A percentile compares a stretch with the other conserved stretches of the same genome.
These are phyloP conservation scores for Polyploca ridens DNA, from an alignment of 2,888 invertebrate genomes.

Conservation along the genomic window DNA sequence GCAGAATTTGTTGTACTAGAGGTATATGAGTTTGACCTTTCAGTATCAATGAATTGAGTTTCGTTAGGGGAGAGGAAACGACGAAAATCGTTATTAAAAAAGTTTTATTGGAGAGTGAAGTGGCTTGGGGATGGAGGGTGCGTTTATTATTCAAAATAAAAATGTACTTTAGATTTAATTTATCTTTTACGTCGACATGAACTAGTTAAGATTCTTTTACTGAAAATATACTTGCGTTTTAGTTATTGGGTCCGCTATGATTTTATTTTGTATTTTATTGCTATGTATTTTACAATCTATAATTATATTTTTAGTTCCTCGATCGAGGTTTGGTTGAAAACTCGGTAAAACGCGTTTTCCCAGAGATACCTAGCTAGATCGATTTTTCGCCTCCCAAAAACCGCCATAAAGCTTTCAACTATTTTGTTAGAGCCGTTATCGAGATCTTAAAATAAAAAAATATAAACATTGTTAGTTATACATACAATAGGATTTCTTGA, in stretches of 20 bases:
- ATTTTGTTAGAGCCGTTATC: too few species aligned
- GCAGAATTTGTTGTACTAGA: slow-evolving; percentile 14
- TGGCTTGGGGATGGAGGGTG: slow-evolving; percentile 24
- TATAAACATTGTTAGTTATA: too few species aligned
- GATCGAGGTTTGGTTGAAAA: too few species aligned
- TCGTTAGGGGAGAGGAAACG: slow-evolving; percentile 28
- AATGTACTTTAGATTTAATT: slow-evolving; percentile 2
- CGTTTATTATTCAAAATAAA: slow-evolving; percentile 27
- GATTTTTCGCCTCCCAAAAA: too few species aligned
- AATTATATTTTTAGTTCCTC: too few species aligned
- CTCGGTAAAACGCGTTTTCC: too few species aligned
- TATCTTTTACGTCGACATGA: background rate
- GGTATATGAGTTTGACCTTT: slow-evolving; percentile 11
- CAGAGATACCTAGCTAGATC: too few species aligned
- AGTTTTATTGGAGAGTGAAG: slow-evolving; percentile 44
- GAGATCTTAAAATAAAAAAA: too few species aligned
- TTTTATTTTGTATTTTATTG: background rate
- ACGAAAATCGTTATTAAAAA: slow-evolving; percentile 48
- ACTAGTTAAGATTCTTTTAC: background rate
- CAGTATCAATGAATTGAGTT: slow-evolving; percentile 19
- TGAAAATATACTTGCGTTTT: background rate
- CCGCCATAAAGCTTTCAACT: too few species aligned
- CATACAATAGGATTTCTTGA: too few species aligned
- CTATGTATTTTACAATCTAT: background rate
- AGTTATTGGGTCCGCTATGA: background rate